These are phyloP conservation scores for Saccopteryx leptura DNA, from an alignment of 2,113 vertebrate species.

Conservation along the genomic window DNA sequence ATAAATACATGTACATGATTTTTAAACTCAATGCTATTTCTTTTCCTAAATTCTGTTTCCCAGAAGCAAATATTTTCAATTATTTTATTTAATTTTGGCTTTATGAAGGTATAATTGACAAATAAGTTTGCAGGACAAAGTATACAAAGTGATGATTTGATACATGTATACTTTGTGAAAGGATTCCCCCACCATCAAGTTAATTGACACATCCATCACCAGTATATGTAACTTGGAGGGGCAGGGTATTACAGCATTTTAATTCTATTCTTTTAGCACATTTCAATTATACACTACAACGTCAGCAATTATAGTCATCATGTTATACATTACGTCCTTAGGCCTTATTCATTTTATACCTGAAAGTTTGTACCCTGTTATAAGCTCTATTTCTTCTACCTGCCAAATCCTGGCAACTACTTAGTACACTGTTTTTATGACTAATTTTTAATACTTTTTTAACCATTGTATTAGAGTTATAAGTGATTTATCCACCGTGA, in stretches of 20 bases:
- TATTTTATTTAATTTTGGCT: neutral
- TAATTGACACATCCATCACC: neutral
- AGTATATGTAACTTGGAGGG: neutral
- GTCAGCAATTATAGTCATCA: neutral
- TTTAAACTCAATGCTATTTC: constrained; percentile 18
- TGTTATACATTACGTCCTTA: neutral
- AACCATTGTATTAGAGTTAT: neutral
- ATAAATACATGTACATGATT: neutral
- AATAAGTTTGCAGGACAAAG: neutral
- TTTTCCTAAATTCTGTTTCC: neutral
- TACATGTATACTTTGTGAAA: neutral
- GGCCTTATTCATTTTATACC: neutral
- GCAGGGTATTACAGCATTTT: neutral
- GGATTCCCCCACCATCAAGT: neutral
- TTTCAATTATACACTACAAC: neutral
- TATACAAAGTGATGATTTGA: neutral
- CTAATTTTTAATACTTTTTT: neutral
- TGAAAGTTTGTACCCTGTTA: neutral
- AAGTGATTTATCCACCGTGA: neutral
- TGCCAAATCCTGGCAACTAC: neutral
- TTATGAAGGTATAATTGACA: neutral
- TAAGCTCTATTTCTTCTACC: neutral
- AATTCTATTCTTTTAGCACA: neutral
- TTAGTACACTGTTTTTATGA: neutral
- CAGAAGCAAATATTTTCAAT: neutral